These are phyloP conservation scores for Schizopygopsis pylzovi DNA, from an alignment of 2,797 vertebrate species.

Conservation along the genomic window DNA sequence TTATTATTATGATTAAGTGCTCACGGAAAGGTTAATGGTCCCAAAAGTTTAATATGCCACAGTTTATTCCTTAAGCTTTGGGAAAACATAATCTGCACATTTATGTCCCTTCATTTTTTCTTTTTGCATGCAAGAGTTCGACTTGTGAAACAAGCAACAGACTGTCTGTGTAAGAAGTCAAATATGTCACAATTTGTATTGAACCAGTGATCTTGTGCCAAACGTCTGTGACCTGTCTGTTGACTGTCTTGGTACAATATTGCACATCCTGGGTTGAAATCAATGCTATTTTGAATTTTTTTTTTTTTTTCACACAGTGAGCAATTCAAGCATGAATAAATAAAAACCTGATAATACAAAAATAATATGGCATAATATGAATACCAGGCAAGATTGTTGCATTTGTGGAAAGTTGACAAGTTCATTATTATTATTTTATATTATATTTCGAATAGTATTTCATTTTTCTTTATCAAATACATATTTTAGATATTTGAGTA, in stretches of 20 bases:
- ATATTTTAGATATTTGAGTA: no score
- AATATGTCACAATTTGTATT: background rate
- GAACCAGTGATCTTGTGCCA: background rate
- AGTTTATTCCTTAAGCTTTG: background rate
- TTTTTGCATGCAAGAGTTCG: background rate
- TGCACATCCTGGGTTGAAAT: background rate
- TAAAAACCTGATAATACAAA: background rate
- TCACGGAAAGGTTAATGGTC: background rate
- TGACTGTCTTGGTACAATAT: background rate
- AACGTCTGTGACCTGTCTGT: slow-evolving; percentile 17
- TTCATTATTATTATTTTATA: no score
- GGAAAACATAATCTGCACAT: background rate
- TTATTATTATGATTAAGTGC: background rate
- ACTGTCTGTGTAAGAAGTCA: slow-evolving; percentile 31
- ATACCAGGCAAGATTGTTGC: no score
- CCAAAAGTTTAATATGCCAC: background rate
- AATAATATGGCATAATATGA: background rate
- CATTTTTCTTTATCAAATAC: no score
- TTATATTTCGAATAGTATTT: no score
- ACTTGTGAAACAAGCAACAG: background rate
- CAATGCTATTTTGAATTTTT: background rate
- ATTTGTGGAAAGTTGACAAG: no score
- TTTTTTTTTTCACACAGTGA: background rate
- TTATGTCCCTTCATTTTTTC: background rate
- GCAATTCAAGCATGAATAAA: background rate